A percentile compares a stretch with the other conserved stretches of the same genome.
Evolutionary conservation across 2,797 vertebrate species (phyloP).

Genomic region (Sciaenops ocellatus): DNA sequence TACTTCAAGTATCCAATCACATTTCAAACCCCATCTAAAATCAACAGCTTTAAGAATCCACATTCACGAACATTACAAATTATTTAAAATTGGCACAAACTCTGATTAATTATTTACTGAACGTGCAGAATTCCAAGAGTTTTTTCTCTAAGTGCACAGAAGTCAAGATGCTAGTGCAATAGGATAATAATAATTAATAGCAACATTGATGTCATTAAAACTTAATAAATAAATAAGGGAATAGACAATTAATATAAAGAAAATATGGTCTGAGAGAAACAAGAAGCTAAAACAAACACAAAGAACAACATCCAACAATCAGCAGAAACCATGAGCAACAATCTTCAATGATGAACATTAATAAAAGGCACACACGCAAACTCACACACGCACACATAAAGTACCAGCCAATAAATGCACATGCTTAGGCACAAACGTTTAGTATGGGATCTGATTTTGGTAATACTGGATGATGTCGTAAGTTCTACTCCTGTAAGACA

Average conservation of each 20-base stretch:
- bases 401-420: conserved; percentile 56
- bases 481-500: conserved; percentile 91
- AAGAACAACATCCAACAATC: conserved; percentile 53
- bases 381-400: conserved; percentile 17
- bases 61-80: conserved; percentile 66
- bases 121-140: conserved; percentile 70
- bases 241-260: conserved; percentile 24
- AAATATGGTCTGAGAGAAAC: conserved; percentile 41
- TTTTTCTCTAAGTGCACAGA: conserved; percentile 70
- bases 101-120: conserved; percentile 50
- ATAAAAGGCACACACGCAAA: conserved; percentile 51
- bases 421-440: conserved; percentile 75
- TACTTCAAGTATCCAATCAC: conserved; percentile 71
- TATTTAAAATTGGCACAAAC: conserved; percentile 68
- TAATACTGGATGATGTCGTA: conserved; percentile 99
- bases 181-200: conserved; percentile 49
- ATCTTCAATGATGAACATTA: conserved; percentile 50
- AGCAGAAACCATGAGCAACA: conserved; percentile 51
- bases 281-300: conserved; percentile 53
- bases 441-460: conserved; percentile 98
- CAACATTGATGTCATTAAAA: conserved; percentile 42
- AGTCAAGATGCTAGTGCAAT: conserved; percentile 77
- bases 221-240: conserved; percentile 69
- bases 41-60: conserved; percentile 54
- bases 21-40: conserved; percentile 65